Evolutionary conservation across 2,113 vertebrate genomes (phyloP), one percentile per base, ranked within the genome.

Genomic region (Rafetus swinhoei): DNA sequence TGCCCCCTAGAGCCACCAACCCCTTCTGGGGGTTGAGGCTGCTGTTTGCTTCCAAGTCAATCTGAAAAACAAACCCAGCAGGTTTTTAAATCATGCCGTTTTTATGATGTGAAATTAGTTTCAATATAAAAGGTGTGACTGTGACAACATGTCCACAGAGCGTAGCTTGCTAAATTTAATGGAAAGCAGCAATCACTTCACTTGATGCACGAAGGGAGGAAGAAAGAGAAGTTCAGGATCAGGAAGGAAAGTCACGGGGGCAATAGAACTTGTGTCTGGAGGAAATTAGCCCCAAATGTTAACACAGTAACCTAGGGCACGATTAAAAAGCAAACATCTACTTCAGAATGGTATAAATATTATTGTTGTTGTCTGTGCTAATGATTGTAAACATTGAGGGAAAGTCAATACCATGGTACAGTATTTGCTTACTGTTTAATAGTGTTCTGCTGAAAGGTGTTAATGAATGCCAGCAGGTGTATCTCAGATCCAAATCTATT

Each of bases 381-480:
- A 62, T 62, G 93, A 12, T 77, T 27, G 74, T 15, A 82, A 92
- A 16, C 0, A 1, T 59, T 54, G 56, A 57, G 22, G 82, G 50
- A 89, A 96, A 95, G 87, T 94, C 81, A 93, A 86, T 57, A 90
- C n/a, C 7, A 2, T 18, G 9, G 74, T 82, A 76, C 82, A 39
- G 29, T 93, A 15, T 92, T 95, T 93, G 60, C 92, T 91, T 50
- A 15, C 39, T 77, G 4, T 77, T 45, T 82, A 79, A 82, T 45
- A 87, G 29, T 10, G 22, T 92, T 89, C 2, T 62, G 52, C 2
- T 57, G 74, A 82, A 94, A 82, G 56, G 32, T 60, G 18, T 74
- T 92, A n/a, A 45, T 16, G 21, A 50, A 35, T 77, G 39, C 39
- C 74, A 77, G 74, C 59, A 76, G 24, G 19, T 72, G 87, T 27